Evolutionary conservation across 1,140 invertebrate species (phyloP), one percentile per base, ranked within the genome.

Genomic region (Vanessa tameamea): DNA sequence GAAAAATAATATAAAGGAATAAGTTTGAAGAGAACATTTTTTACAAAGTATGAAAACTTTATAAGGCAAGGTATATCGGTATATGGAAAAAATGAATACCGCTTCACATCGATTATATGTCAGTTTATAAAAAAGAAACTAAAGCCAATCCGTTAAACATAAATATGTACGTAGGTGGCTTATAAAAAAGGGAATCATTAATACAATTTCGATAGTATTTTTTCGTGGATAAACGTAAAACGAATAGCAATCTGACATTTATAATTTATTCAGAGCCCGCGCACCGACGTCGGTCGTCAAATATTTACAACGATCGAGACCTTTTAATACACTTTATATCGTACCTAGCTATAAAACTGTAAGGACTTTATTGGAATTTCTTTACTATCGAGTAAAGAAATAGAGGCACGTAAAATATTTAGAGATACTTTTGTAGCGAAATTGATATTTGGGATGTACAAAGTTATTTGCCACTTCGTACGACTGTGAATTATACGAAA

Each of bases 401-500:
- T 53, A 53, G 51, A 53, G 51, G 51, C n/a, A 53, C 51, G 51
- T 53, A 53, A 53, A 53, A 53, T 53, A 53, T 53, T 53, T 53
- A 4, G 15, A 53, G 51, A 53, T 53, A 53, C 51, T n/a, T 9
- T 53, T 53, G 8, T 7, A 16, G n/a, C 15, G 51, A 16, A 16
- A 53, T 53, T 53, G 51, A 53, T 16, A 53, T 53, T 16, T n/a
- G n/a, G n/a, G 15, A 53, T 53, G n/a, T 16, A 53, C 5, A 15
- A 53, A 53, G 37, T 43, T 53, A 9, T 53, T 9, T 53, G 51
- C 3, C 15, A 16, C 15, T 53, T 16, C n/a, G 7, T 16, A 53
- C n/a, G 15, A 7, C 0, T 53, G 3, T 53, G 7, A 15, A 12
- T 15, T 15, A 53, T n/a, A 53, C 15, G 15, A n/a, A 43, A 43